Evolutionary conservation across 2,888 invertebrate species (phyloP), one percentile per base, ranked within the genome.

Genomic region (Apoderus coryli): DNA sequence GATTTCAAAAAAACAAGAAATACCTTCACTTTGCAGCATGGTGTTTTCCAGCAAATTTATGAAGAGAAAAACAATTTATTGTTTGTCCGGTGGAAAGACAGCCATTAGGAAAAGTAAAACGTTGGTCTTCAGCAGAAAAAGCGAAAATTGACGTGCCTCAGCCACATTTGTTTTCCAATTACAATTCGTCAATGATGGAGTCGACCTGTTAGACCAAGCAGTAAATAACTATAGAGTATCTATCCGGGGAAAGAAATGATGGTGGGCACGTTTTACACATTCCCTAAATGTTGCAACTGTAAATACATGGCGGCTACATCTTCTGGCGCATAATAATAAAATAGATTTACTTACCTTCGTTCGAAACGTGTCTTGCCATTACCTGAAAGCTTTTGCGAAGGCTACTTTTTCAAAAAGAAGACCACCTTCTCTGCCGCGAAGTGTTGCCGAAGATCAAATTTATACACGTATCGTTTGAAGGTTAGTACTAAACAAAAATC

Each of bases 1-100:
- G 44, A 32, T 46, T 43, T 39, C 14, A 32, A 10, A 27, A 37
- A 11, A 36, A 41, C 13, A 43, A 40, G 33, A 34, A 29, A 29
- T 35, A 37, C 16, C 27, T 39, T 6, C 41, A 39, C 25, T 31
- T 39, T 22, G 34, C 37, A 7, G 28, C n/a, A n/a, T n/a, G n/a
- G n/a, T n/a, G n/a, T n/a, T n/a, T n/a, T n/a, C n/a, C n/a, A n/a
- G n/a, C n/a, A n/a, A n/a, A n/a, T n/a, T n/a, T n/a, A n/a, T n/a
- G n/a, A n/a, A n/a, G n/a, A n/a, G n/a, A n/a, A 38, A 22, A 40
- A 40, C 22, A 15, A 10, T 12, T 15, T 42, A 43, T 42, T 34
- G 22, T n/a, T n/a, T 7, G 14, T 29, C n/a, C 23, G 15, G 11
- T 23, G n/a, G 29, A 39, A 43, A 29, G 12, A 11, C 12, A 16